phyloP scores from a whole-genome alignment of 2,888 invertebrate species.

The Melanophora roralis region DNA sequence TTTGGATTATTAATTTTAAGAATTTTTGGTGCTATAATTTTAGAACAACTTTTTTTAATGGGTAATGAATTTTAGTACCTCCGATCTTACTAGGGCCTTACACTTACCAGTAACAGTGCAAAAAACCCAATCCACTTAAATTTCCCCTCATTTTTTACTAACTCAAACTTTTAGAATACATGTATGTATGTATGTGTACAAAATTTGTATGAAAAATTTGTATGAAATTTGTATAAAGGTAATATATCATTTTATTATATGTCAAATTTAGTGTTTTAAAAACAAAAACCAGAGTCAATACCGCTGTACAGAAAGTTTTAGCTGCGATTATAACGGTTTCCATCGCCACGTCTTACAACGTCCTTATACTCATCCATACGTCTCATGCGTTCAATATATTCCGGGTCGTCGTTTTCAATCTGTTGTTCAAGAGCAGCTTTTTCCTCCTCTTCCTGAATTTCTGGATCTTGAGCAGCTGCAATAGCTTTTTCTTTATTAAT shows the following conservation, averaged over 20 bases:
- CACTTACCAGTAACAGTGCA: too few species aligned
- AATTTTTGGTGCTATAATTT: too few species aligned
- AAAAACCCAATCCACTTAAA: too few species aligned
- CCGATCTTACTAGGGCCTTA: too few species aligned
- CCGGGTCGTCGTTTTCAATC: slow-evolving; percentile 85
- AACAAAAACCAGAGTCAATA: too few species aligned
- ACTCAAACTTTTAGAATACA: too few species aligned
- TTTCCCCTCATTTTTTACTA: too few species aligned
- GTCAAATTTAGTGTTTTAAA: background rate
- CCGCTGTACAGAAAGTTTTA: slow-evolving; percentile 77
- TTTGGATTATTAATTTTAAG: too few species aligned
- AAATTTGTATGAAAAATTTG: background rate
- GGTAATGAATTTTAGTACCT: too few species aligned
- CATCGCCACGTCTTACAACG: slow-evolving; percentile 90
- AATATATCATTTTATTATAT: background rate
- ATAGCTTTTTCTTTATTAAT: slow-evolving; percentile 73
- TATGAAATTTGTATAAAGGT: background rate
- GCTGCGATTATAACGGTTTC: slow-evolving; percentile 89
- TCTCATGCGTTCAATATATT: slow-evolving; percentile 81
- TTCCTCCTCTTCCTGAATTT: slow-evolving; percentile 80
- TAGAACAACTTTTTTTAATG: too few species aligned
- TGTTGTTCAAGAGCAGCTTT: slow-evolving; percentile 80
- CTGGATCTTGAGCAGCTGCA: slow-evolving; percentile 78
- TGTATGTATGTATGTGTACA: background rate
- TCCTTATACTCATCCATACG: slow-evolving; percentile 93